Base-by-base conservation (phyloP, 2,888 invertebrate species). In the Amphipoea oculea region DNA sequence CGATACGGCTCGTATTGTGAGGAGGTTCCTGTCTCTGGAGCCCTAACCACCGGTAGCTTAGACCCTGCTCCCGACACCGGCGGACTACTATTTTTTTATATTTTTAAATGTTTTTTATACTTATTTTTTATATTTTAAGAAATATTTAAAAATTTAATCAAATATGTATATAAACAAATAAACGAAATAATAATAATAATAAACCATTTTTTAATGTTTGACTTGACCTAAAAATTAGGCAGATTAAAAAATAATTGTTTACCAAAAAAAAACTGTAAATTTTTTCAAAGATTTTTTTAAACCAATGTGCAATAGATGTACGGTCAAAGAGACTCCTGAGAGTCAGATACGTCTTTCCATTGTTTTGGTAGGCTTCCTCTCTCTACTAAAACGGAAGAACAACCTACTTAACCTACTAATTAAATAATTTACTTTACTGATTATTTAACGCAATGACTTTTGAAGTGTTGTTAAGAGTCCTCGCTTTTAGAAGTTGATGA, bases 371-470 rank as follows among this genome's bases (percentile, higher is more conserved):
- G 48, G 57, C 42, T 48, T 72, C 11, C 17, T n/a, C 48, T 42
- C 66, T 48, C 40, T 51, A 29, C n/a, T 72, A 29, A 57, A 68
- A 57, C 23, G 66, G 29, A 48, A 67, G 70, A 82, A 82, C 63
- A 73, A 66, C 40, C 54, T 78, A 60, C 72, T 76, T 87, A 86
- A 86, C 67, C 76, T 70, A 48, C 48, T 48, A 80, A 68, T 80
- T 73, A 83, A 83, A 80, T 86, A 78, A 81, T 80, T 88, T 86
- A 85, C 80, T 86, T 79, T 76, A 73, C 70, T 75, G 66, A 81
- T 86, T 76, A 78, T 78, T 85, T 75, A 70, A 77, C 40, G 78
- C 76, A 82, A 85, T 82, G 78, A 70, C 60, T 76, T 73, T 73
- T 62, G 40, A 65, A 73, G 79, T 82, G 78, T 67, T 77, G 73